Base-by-base conservation (phyloP, 2,797 vertebrate genomes). In the Ciconia nigra region DNA sequence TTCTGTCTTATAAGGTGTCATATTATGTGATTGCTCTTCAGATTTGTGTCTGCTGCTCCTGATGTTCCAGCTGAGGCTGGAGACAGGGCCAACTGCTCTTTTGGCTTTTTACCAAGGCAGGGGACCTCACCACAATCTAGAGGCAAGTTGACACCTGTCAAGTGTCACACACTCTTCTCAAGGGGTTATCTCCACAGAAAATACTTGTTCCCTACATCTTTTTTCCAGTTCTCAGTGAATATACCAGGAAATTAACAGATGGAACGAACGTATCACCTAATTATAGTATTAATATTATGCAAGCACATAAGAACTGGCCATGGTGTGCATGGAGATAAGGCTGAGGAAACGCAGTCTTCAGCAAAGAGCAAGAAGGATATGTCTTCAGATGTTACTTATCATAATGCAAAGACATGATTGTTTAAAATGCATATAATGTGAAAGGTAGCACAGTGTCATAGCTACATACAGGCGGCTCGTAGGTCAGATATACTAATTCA, bases 351-450 rank as follows among this genome's bases (percentile, higher is more conserved):
- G 3, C 10, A 37, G 33, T 1, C 10, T n/a, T 24, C 35, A 41
- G 37, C 44, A 41, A n/a, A 31, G 35, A 61, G 33, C 0, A 2
- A 65, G 78, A 24, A 16, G 24, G 62, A 15, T 25, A 11, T 10
- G n/a, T 35, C 51, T 58, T 31, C n/a, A 71, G 41, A 28, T 13
- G 13, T 33, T 14, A 63, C 10, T 26, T 52, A 11, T 4, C 49
- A 21, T 13, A 41, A 28, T 3, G 31, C 66, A 59, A 46, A 88
- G 31, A 5, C 5, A 2, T 0, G 11, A 2, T 2, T 49, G 7
- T 33, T 80, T 21, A 9, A 26, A 54, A 35, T 0, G 1, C 9
- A 2, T 4, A 22, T 35, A 39, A 7, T 1, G 14, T 21, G 19
- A 10, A 28, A 37, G 47, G 9, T 0, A 5, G 9, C 41, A 26